phyloP scores from a whole-genome alignment of 2,113 vertebrate genomes.

The Seriola aureovittata region DNA sequence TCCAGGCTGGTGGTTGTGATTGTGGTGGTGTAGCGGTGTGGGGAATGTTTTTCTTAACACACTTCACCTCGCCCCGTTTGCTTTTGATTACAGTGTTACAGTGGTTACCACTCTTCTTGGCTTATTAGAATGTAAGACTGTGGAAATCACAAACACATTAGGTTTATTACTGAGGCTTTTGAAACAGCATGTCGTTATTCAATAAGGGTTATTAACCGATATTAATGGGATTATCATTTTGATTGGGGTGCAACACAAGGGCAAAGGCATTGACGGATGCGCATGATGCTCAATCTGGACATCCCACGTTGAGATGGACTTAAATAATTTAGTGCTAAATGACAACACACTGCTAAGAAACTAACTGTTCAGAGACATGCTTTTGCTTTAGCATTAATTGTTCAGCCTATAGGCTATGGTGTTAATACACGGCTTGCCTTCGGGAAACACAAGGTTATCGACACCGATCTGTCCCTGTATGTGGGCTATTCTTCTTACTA shows the following conservation, averaged over 20 bases:
- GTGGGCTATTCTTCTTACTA: too few species aligned
- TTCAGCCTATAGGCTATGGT: background rate
- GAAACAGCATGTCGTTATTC: too few species aligned
- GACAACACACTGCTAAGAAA: constrained; percentile 21
- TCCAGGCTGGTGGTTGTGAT: too few species aligned
- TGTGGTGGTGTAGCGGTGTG: too few species aligned
- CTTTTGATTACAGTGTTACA: too few species aligned
- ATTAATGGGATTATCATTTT: background rate
- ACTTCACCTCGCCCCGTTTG: too few species aligned
- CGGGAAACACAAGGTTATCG: constrained; percentile 5
- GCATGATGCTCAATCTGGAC: constrained; percentile 50
- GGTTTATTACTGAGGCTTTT: too few species aligned
- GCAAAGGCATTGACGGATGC: constrained; percentile 20
- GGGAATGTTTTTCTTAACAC: too few species aligned
- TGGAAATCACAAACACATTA: too few species aligned
- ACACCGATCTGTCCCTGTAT: background rate
- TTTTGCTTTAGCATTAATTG: background rate
- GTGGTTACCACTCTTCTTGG: too few species aligned
- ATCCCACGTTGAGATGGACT: constrained; percentile 51
- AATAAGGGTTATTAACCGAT: too few species aligned
- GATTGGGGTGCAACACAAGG: constrained; percentile 13
- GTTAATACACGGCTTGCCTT: background rate
- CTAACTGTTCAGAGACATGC: background rate
- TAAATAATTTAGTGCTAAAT: constrained; percentile 58
- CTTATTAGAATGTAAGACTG: too few species aligned